phyloP scores from a whole-genome alignment of 2,113 vertebrate species.

The Sebastes schlegelii region DNA sequence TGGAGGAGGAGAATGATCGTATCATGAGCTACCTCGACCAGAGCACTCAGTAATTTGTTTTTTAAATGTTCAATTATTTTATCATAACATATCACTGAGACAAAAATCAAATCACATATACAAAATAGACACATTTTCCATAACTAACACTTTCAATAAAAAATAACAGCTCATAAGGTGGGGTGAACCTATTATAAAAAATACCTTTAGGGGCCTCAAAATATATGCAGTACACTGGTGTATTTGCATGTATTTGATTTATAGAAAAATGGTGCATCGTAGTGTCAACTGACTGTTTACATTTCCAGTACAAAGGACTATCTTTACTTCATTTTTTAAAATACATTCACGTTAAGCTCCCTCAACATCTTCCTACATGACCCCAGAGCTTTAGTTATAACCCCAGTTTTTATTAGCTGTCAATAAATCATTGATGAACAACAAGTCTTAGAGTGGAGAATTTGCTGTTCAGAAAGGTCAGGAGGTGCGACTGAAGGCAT shows the following conservation, averaged over 20 bases:
- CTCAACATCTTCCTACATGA: background rate
- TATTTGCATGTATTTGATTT: background rate
- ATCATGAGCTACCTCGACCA: constrained; percentile 92
- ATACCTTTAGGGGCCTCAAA: background rate
- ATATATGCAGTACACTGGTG: background rate
- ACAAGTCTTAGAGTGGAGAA: background rate
- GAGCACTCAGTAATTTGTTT: constrained; percentile 90
- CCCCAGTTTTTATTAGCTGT: background rate
- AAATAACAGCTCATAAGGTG: background rate
- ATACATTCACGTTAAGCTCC: no score
- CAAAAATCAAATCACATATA: background rate
- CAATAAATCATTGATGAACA: background rate
- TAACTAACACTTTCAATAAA: no score
- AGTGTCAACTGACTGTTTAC: background rate
- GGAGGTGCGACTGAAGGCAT: background rate
- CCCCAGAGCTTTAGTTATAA: background rate
- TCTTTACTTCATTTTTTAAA: background rate
- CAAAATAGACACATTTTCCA: no score
- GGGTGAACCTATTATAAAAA: background rate
- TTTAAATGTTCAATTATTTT: background rate
- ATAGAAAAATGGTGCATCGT: background rate
- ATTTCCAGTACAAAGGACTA: background rate
- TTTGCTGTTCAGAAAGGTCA: background rate
- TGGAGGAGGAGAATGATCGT: constrained; percentile 98
- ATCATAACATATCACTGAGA: background rate